Evolutionary conservation across 2,888 invertebrate species (phyloP).

Genomic region (Hydropsyche betteni): DNA sequence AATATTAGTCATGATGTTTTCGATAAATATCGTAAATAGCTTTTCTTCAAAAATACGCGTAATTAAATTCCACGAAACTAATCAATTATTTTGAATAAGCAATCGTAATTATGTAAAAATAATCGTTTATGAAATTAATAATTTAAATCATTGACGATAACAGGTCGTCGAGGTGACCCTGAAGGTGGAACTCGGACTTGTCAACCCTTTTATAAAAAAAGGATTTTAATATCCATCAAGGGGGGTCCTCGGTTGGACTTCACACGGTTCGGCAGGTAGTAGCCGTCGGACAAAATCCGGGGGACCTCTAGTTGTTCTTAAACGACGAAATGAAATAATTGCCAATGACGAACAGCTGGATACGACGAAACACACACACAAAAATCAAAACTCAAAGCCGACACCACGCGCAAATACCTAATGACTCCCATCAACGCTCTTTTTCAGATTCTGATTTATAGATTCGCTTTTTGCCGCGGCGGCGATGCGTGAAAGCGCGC

Average conservation of each 20-base stretch:
- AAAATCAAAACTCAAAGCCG: no score
- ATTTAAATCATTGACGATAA: neutral
- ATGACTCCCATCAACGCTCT: no score
- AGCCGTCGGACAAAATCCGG: slow-evolving; percentile 24
- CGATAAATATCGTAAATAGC: no score
- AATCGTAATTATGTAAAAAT: neutral
- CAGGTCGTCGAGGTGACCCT: slow-evolving; percentile 10
- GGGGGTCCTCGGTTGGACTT: slow-evolving; percentile 46
- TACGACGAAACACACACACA: neutral
- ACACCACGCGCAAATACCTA: no score
- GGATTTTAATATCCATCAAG: slow-evolving; percentile 21
- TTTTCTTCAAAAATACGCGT: no score
- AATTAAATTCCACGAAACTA: no score
- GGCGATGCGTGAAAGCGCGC: slow-evolving; percentile 1
- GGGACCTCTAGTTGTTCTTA: slow-evolving; percentile 32
- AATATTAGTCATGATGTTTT: no score
- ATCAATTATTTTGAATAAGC: no score
- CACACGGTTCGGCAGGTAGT: slow-evolving; percentile 49
- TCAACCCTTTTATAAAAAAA: slow-evolving; percentile 24
- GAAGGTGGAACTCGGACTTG: slow-evolving; percentile 29
- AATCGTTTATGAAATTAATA: neutral
- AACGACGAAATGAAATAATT: slow-evolving; percentile 49
- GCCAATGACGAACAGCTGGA: slow-evolving; percentile 49
- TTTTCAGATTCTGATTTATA: no score
- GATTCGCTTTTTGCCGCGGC: no score